Percentiles rank a stretch among this genome's conserved stretches.
Conservation (phyloP, 64 coral and sea anemone genomes). For the Anthopleura sola region DNA sequence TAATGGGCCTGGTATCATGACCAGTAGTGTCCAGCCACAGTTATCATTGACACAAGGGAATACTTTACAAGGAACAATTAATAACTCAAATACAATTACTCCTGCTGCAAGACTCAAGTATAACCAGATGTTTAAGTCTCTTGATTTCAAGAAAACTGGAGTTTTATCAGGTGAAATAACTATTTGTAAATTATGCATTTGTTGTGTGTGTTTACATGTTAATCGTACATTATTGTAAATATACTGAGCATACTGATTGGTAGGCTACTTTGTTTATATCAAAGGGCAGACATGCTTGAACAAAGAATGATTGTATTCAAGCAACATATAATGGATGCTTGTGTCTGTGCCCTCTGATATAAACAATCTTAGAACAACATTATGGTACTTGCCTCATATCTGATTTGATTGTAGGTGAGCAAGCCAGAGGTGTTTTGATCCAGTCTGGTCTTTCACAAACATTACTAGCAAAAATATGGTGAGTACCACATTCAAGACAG, state of each 20-base stretch:
- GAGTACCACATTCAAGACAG: neutral
- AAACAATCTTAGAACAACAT: too few relatives aligned
- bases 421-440: conserved; percentile 55
- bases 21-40: conserved; percentile 26
- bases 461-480: conserved; percentile 63
- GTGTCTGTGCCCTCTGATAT: too few relatives aligned
- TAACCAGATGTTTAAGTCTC: conserved; percentile 92
- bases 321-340: too few relatives aligned
- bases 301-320: too few relatives aligned
- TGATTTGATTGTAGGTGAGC: conserved; percentile 28
- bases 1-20: conserved; percentile 60
- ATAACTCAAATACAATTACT: conserved; percentile 42
- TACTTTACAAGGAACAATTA: conserved; percentile 18
- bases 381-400: neutral
- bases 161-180: conserved; percentile 79
- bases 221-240: too few relatives aligned
- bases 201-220: too few relatives aligned
- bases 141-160: conserved; percentile 85
- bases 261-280: too few relatives aligned
- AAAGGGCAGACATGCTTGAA: too few relatives aligned
- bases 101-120: conserved; percentile 69
- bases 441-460: conserved; percentile 55
- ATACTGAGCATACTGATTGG: too few relatives aligned
- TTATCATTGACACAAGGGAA: conserved; percentile 24
- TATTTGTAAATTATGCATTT: too few relatives aligned